Base-by-base conservation (phyloP, 1,140 invertebrate species). In the Helicoverpa armigera region DNA sequence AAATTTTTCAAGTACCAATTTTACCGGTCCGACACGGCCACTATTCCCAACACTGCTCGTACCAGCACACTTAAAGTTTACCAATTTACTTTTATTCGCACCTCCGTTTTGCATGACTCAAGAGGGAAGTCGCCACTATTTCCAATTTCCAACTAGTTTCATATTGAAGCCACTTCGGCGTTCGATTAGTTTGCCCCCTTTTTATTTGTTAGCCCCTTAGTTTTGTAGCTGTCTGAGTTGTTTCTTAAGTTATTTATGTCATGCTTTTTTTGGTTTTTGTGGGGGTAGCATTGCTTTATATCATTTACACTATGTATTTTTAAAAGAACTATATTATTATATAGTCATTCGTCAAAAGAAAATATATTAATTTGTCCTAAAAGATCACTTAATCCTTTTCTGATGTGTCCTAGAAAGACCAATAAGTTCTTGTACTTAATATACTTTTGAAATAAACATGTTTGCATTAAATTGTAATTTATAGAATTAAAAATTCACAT, bases 1-100 rank as follows among this genome's bases (percentile, higher is more conserved):
- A 23, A 23, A 23, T 23, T 23, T 23, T 23, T 43, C 35, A 43
- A 5, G 35, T 5, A 43, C 3, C 5, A 7, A 43, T 43, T 43
- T 9, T 43, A 43, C 9, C 9, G 35, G 5, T 43, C 35, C 4
- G 7, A 0, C 3, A 43, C 1, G 35, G 35, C 63, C 63, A 16
- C 65, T 18, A 50, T 56, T 73, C 53, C 29, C 70, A 58, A 48
- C 31, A 77, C 75, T 53, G 43, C 50, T 54, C n/a, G 61, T 54
- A 23, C 61, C 67, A 74, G 79, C 82, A 80, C 56, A 80, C 53
- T 76, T 63, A 83, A 87, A 85, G 83, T 87, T 87, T 86, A 77
- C 80, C 86, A 87, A 87, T 87, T 87, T 86, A 80, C 79, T 86
- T 86, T 87, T 87, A 87, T 87, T 85, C 84, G 81, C 80, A 56